Evolutionary conservation across 2,888 invertebrate species (phyloP), one percentile per base, ranked within the genome.

Genomic region (Clistopyga incitator): DNA sequence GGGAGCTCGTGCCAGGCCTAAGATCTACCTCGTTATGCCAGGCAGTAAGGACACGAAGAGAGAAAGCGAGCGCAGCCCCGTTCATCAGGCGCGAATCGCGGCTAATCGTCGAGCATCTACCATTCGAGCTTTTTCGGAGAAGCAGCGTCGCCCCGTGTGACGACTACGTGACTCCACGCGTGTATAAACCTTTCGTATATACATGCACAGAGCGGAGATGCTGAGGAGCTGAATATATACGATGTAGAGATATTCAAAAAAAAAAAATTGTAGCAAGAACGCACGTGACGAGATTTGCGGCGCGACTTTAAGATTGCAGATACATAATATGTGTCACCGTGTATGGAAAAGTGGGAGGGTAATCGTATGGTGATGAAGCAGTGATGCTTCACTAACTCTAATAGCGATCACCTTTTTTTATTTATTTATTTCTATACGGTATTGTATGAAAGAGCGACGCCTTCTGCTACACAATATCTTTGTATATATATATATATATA

Each of bases 301-400:
- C 71, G 54, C 8, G 54, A 54, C 54, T 23, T 3, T 54, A 11
- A 54, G 23, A 23, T 20, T 18, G 18, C 6, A 54, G 6, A 54
- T 54, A 11, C 23, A 23, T 54, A 23, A 20, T 34, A 29, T 38
- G 23, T 34, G 8, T 15, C 1, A 47, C 52, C 15, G 50, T 47
- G 25, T 38, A 34, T 68, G 4, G 29, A 64, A 47, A 56, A 20
- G 52, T 38, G 54, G 78, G 70, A 64, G 52, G 67, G 71, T 84
- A 90, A 89, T 90, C 84, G 86, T 88, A 90, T 90, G 89, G 86
- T 91, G 90, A 90, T 90, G 79, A 85, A 85, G 89, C 79, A 45
- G 84, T 88, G 87, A 90, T 86, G 90, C 89, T 90, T 89, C 86
- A 88, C 88, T 90, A 86, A 88, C 88, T 87, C 85, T 85, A 72